A percentile compares a stretch with the other conserved stretches of the same genome.
These are phyloP conservation scores for Chelon labrosus DNA, from an alignment of 2,797 vertebrate genomes.

Conservation along the genomic window DNA sequence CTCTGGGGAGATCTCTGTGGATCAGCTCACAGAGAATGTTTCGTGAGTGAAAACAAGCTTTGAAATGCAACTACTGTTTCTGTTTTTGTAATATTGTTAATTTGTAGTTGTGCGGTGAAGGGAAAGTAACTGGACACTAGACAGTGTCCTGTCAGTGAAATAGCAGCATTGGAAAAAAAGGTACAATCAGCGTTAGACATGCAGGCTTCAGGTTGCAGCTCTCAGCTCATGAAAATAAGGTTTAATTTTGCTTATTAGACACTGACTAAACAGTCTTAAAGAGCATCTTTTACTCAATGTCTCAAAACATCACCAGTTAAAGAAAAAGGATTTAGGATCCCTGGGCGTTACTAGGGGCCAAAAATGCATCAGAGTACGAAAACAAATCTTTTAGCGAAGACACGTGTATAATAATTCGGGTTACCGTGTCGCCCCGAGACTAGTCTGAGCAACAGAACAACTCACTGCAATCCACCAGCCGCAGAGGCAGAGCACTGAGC, in stretches of 20 bases:
- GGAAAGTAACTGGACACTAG: neutral
- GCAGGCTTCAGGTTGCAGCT: neutral
- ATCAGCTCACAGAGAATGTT: neutral
- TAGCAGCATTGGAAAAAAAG: neutral
- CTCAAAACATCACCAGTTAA: neutral
- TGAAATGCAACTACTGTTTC: neutral
- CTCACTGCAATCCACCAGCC: constrained; percentile 24
- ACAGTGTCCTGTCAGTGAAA: neutral
- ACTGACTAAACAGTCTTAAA: neutral
- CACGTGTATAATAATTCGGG: neutral
- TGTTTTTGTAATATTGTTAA: no score
- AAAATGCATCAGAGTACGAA: constrained; percentile 4
- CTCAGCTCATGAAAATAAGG: no score
- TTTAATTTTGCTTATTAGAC: no score
- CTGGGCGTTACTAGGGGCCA: neutral
- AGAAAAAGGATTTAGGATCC: neutral
- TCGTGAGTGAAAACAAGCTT: neutral
- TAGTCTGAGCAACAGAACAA: constrained; percentile 8
- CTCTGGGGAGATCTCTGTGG: neutral
- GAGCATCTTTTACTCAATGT: neutral
- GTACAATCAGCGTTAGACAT: neutral
- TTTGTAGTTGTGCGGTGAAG: no score
- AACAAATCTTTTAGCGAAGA: neutral
- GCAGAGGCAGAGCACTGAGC: constrained; percentile 1
- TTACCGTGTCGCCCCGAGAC: constrained; percentile 6